Evolutionary conservation across 2,113 vertebrate species (phyloP), one percentile per base, ranked within the genome.

Genomic region (Ardeotis arabs): DNA sequence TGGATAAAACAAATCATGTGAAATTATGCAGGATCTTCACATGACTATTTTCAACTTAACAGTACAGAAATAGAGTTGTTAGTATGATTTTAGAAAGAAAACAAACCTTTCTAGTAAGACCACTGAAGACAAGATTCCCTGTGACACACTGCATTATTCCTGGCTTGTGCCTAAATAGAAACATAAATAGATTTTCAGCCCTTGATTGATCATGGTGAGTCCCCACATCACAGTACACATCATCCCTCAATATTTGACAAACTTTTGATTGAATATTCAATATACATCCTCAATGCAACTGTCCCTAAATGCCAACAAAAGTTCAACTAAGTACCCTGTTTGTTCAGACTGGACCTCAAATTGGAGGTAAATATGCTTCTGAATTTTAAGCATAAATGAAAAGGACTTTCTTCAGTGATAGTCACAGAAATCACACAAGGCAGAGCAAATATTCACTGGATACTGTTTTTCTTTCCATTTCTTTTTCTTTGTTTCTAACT

Each of bases 221-320:
- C 13, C 21, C 13, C 58, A 68, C 12, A 63, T 84, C 49, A 55
- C 52, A 60, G 55, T 27, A 90, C 45, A 77, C 28, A 74, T 75
- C 78, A 82, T 73, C 62, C 45, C 37, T 94, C 74, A 60, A 25
- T 84, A 78, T 74, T 35, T 95, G 70, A 73, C 77, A 82, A 68
- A 72, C 23, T 84, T 79, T 87, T 1, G 0, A 29, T 60, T 94
- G 70, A 79, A 86, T 95, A 91, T 93, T 85, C 75, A 91, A 29
- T 66, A 58, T 44, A 88, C 22, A 63, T 80, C 17, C 67, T 8
- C 47, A n/a, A 29, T 83, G 63, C 56, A 62, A 63, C 44, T 88
- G 44, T 53, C 55, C n/a, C 35, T 77, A 92, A 92, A 92, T 86
- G 85, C 44, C 84, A 96, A 63, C 47, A 82, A 78, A 96, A 94